Conservation (phyloP, 2,888 invertebrate genomes). For the Blastobasis adustella region DNA sequence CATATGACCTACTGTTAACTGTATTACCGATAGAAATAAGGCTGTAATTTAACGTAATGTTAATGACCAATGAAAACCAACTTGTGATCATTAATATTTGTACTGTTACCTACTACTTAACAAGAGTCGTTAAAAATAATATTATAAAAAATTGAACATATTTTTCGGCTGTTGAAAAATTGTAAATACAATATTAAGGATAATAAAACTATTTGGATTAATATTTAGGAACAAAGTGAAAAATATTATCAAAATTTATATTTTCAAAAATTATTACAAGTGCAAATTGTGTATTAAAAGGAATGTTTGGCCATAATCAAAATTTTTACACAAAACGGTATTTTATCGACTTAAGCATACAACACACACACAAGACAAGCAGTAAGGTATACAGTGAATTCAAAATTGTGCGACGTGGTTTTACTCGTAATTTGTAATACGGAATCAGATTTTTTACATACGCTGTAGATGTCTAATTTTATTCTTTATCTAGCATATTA, state of each 20-base stretch:
- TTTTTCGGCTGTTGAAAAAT: conserved; percentile 76
- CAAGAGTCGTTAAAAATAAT: conserved; percentile 76
- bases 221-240: conserved; percentile 72
- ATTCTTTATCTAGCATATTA: neutral
- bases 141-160: conserved; percentile 73
- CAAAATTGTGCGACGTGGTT: conserved; percentile 62
- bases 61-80: conserved; percentile 77
- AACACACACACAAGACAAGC: conserved; percentile 53
- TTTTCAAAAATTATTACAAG: conserved; percentile 75
- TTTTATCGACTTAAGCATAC: conserved; percentile 69
- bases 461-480: neutral
- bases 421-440: conserved; percentile 50
- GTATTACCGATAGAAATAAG: conserved; percentile 66
- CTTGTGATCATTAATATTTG: conserved; percentile 77
- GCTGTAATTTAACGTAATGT: conserved; percentile 70
- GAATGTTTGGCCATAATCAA: conserved; percentile 72
- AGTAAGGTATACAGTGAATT: conserved; percentile 67
- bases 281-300: conserved; percentile 67
- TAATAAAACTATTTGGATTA: conserved; percentile 75
- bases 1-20: conserved; percentile 66
- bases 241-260: conserved; percentile 76
- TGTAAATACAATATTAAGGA: conserved; percentile 75
- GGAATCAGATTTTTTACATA: conserved; percentile 53
- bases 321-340: conserved; percentile 55
- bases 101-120: conserved; percentile 77